Conservation (phyloP, 2,888 invertebrate species). For the Calameuta idolon region DNA sequence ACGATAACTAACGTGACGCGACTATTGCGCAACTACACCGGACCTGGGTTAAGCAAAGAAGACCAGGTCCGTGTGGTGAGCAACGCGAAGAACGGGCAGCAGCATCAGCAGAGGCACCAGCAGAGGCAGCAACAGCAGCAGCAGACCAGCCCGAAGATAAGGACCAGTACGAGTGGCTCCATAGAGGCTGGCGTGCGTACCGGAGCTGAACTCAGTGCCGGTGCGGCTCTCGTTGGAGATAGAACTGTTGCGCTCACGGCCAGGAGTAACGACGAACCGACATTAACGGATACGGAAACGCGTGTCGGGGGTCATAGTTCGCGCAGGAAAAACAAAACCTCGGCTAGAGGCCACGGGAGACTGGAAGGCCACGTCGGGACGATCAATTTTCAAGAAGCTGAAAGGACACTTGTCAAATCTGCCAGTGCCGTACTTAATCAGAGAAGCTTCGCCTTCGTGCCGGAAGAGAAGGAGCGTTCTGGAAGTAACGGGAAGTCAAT, state of each 20-base stretch:
- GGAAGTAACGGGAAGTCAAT: constrained; percentile 17
- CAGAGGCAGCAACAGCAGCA: constrained; percentile 17
- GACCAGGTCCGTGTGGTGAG: constrained; percentile 26
- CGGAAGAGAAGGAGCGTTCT: neutral
- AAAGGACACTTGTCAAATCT: constrained; percentile 26
- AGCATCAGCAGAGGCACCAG: constrained; percentile 21
- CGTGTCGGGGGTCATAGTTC: constrained; percentile 12
- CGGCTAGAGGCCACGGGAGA: constrained; percentile 5
- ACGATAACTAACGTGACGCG: constrained; percentile 64
- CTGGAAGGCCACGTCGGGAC: neutral
- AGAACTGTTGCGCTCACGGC: constrained; percentile 31
- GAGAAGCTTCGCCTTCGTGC: constrained; percentile 22
- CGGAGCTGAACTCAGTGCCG: constrained; percentile 62
- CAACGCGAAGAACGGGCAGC: constrained; percentile 9
- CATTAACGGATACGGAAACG: neutral
- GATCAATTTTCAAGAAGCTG: neutral
- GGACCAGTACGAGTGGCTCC: constrained; percentile 38
- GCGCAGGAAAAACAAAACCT: constrained; percentile 6
- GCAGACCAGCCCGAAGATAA: constrained; percentile 36
- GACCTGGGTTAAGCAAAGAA: constrained; percentile 56
- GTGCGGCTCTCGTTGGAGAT: constrained; percentile 60
- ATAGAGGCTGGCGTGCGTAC: constrained; percentile 55
- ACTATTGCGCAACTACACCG: constrained; percentile 62
- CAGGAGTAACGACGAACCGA: constrained; percentile 7
- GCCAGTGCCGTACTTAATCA: constrained; percentile 56